Evolutionary conservation across 1,140 invertebrate genomes (phyloP).

Genomic region (Phymastichus coffea): DNA sequence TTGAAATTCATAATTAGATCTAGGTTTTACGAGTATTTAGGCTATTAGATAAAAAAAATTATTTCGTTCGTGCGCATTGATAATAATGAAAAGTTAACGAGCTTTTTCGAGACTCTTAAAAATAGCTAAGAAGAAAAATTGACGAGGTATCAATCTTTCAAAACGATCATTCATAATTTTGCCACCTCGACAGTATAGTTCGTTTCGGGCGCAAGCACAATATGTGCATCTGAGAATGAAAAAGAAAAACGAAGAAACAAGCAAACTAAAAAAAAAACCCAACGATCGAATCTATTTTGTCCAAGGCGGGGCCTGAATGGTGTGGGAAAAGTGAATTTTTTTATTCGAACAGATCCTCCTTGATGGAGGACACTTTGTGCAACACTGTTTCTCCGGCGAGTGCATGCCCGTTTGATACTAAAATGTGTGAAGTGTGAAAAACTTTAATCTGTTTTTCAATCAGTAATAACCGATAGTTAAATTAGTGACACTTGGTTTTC

Average conservation of each 20-base stretch:
- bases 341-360: slow-evolving; percentile 14
- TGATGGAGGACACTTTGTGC: slow-evolving; percentile 13
- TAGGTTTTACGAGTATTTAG: neutral
- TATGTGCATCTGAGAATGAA: slow-evolving; percentile 19
- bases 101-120: slow-evolving; percentile 3
- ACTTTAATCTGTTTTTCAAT: no score
- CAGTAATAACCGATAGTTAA: neutral
- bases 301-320: slow-evolving; percentile 20
- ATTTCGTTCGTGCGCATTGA: neutral
- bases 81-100: neutral
- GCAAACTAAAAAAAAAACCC: no score
- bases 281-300: slow-evolving; percentile 24
- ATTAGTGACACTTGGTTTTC: no score
- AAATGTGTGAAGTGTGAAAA: no score
- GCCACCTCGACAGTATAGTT: neutral
- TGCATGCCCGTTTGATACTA: no score
- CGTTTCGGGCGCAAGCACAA: slow-evolving; percentile 9
- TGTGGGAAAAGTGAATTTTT: slow-evolving; percentile 17
- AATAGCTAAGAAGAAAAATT: neutral
- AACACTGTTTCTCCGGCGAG: slow-evolving; percentile 3
- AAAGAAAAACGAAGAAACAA: no score
- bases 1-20: neutral
- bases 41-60: no score
- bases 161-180: slow-evolving; percentile 12
- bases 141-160: slow-evolving; percentile 22